These are phyloP conservation scores for Acrocephalus kingi DNA, from an alignment of 2,113 vertebrate genomes.

Conservation along the genomic window DNA sequence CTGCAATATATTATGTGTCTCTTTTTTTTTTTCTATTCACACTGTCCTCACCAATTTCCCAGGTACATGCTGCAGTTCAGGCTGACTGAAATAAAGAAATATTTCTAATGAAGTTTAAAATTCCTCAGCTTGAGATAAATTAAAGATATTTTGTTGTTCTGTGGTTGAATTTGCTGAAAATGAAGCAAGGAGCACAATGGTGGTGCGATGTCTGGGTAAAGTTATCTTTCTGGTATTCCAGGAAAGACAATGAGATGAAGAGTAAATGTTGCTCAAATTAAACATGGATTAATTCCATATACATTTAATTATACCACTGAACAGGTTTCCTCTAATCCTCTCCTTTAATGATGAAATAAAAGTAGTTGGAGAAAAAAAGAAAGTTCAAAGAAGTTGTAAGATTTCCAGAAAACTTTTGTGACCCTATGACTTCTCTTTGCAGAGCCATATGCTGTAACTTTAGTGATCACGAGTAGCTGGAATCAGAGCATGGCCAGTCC, in stretches of 20 bases:
- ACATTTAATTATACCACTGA: background rate
- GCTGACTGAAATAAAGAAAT: background rate
- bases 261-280: background rate
- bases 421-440: background rate
- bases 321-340: background rate
- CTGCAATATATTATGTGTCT: background rate
- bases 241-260: background rate
- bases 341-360: constrained; percentile 12
- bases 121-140: background rate
- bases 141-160: background rate
- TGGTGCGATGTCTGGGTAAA: background rate
- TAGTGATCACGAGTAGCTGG: background rate
- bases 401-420: background rate
- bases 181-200: background rate
- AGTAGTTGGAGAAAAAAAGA: background rate
- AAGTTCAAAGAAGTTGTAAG: background rate
- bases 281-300: background rate
- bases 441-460: background rate
- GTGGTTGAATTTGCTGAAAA: background rate
- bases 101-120: background rate
- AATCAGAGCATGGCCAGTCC: background rate
- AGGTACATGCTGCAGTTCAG: background rate
- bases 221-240: background rate
- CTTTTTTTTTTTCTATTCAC: background rate
- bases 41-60: background rate